Evolutionary conservation across 2,113 vertebrate genomes (phyloP).

Genomic region (Ifrita kowaldi): DNA sequence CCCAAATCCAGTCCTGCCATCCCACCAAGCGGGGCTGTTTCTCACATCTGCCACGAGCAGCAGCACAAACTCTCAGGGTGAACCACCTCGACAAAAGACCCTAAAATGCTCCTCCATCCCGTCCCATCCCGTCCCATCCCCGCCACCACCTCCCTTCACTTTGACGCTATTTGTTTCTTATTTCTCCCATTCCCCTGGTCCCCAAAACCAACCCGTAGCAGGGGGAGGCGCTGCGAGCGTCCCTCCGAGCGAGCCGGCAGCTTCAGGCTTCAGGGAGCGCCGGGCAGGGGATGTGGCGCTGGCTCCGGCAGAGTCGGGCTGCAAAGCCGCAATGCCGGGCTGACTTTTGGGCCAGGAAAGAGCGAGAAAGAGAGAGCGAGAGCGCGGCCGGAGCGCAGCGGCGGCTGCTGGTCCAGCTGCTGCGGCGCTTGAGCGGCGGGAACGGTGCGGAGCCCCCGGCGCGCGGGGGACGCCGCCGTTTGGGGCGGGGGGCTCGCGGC

Average conservation of each 20-base stretch:
- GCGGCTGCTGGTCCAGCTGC: neutral
- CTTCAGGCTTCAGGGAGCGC: accelerated
- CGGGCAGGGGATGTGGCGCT: neutral
- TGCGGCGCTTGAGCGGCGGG: neutral
- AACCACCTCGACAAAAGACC: accelerated
- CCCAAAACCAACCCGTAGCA: neutral
- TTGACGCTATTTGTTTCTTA: neutral
- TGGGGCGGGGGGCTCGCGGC: neutral
- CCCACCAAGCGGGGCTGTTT: neutral
- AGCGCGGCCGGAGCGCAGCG: neutral
- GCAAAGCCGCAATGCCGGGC: accelerated
- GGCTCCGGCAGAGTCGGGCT: neutral
- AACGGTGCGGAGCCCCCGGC: neutral
- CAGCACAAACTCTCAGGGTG: neutral
- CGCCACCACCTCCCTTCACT: accelerated
- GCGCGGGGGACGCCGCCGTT: neutral
- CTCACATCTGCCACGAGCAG: neutral
- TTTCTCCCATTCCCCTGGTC: neutral
- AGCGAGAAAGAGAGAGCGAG: too few relatives aligned
- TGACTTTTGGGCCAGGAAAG: neutral
- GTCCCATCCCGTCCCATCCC: too few relatives aligned
- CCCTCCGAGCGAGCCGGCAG: neutral
- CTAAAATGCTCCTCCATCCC: neutral
- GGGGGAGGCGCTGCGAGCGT: neutral
- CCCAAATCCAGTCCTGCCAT: neutral